phyloP scores from a whole-genome alignment of 2,113 vertebrate species.

The Gobio gobio region DNA sequence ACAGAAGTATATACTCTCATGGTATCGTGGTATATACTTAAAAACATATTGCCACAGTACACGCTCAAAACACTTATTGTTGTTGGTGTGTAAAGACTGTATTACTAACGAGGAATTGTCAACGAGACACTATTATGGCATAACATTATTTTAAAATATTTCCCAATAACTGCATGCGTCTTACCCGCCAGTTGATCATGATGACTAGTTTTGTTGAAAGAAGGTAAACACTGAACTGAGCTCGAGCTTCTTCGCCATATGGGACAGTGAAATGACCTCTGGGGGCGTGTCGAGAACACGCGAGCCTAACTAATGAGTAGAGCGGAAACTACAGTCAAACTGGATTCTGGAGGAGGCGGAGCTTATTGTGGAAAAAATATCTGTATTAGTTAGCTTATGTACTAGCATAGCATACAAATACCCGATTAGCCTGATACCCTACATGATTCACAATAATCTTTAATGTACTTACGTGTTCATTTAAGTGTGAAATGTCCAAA shows the following conservation, averaged over 20 bases:
- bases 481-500: too few relatives aligned
- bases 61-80: background rate
- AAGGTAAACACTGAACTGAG: background rate
- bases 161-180: background rate
- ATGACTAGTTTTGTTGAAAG: background rate
- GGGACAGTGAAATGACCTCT: background rate
- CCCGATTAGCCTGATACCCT: too few relatives aligned
- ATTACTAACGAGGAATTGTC: background rate
- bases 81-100: background rate
- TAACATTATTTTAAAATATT: too few relatives aligned
- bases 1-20: too few relatives aligned
- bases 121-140: background rate
- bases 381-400: too few relatives aligned
- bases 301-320: background rate
- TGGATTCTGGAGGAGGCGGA: background rate
- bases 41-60: background rate
- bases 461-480: too few relatives aligned
- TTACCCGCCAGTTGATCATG: constrained; percentile 64
- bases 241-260: background rate
- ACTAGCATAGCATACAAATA: too few relatives aligned
- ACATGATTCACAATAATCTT: too few relatives aligned
- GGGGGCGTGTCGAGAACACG: background rate
- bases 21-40: too few relatives aligned
- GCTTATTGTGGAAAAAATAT: too few relatives aligned
- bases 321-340: background rate